phyloP scores from a whole-genome alignment of 2,797 vertebrate species.

The Sebastes oblongus region DNA sequence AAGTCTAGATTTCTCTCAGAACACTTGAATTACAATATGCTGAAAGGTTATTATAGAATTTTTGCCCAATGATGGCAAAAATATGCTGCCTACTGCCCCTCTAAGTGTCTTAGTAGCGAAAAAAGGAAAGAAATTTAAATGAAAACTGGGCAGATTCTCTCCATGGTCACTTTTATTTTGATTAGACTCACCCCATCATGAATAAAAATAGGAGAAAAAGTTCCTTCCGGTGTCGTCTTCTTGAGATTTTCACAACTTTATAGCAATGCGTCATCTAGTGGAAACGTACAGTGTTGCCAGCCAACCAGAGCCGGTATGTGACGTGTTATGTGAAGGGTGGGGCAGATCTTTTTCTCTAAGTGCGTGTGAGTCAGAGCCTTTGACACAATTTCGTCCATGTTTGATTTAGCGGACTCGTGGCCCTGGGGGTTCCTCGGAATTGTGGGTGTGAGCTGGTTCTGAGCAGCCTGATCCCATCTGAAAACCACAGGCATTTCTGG shows the following conservation, averaged over 20 bases:
- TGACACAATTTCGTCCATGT: constrained; percentile 53
- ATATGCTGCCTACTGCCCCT: neutral
- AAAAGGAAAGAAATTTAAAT: neutral
- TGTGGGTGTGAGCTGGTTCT: constrained; percentile 49
- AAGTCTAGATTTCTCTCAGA: neutral
- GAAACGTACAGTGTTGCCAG: constrained; percentile 39
- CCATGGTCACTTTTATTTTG: neutral
- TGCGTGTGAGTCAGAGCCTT: constrained; percentile 53
- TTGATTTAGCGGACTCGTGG: constrained; percentile 16
- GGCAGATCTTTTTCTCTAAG: constrained; percentile 40
- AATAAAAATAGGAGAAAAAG: neutral
- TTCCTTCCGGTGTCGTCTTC: neutral
- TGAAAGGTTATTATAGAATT: neutral
- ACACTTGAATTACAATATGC: neutral
- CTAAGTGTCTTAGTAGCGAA: neutral
- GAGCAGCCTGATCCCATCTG: constrained; percentile 54
- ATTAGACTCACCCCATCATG: neutral
- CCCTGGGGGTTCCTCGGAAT: constrained; percentile 36
- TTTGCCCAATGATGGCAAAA: neutral
- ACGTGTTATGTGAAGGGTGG: constrained; percentile 44
- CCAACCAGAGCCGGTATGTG: constrained; percentile 19
- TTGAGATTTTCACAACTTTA: constrained; percentile 5
- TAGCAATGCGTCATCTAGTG: constrained; percentile 16
- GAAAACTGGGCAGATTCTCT: neutral
- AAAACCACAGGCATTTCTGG: constrained; percentile 65